A percentile compares a stretch with the other conserved stretches of the same genome.
Evolutionary conservation across 2,797 vertebrate genomes (phyloP).

Genomic region (Galaxias olidus): DNA sequence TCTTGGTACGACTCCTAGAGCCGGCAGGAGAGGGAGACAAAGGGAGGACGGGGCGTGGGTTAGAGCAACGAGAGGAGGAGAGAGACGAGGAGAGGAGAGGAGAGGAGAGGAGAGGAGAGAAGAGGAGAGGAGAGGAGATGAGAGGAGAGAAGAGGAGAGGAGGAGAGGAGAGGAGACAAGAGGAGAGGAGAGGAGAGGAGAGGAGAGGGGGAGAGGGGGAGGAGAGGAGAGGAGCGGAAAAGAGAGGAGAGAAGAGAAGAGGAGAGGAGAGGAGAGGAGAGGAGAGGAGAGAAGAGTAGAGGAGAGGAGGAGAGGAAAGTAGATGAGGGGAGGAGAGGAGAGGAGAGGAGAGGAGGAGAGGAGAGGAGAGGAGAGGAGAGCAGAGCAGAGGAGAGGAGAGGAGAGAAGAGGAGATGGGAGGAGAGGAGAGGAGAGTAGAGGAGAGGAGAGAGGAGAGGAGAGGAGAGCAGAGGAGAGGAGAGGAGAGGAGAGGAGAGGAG

Average conservation of each 20-base stretch:
- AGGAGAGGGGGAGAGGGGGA: not conserved
- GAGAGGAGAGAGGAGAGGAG: too few relatives aligned
- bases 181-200: not conserved
- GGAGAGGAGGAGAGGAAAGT: not conserved
- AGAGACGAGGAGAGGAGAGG: not conserved
- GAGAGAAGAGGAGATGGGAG: not conserved
- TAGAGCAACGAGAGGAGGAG: not conserved
- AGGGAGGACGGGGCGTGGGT: too few relatives aligned
- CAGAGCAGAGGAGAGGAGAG: not conserved
- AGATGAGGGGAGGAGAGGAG: not conserved
- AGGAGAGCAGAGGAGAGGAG: not conserved
- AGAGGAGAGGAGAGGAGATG: not conserved
- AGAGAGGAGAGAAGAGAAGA: not conserved
- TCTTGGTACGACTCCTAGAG: conserved; percentile 94
- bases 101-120: not conserved
- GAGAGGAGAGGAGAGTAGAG: not conserved
- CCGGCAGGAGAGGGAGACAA: conserved; percentile 13
- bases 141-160: not conserved
- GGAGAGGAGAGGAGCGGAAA: not conserved
- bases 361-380: not conserved
- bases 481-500: not conserved
- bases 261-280: not conserved
- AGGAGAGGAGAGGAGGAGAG: too few relatives aligned
- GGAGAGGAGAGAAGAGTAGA: not conserved
- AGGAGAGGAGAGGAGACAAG: not conserved